These are phyloP conservation scores for Psix sp. DNA, from an alignment of 1,140 invertebrate species.

Conservation along the genomic window DNA sequence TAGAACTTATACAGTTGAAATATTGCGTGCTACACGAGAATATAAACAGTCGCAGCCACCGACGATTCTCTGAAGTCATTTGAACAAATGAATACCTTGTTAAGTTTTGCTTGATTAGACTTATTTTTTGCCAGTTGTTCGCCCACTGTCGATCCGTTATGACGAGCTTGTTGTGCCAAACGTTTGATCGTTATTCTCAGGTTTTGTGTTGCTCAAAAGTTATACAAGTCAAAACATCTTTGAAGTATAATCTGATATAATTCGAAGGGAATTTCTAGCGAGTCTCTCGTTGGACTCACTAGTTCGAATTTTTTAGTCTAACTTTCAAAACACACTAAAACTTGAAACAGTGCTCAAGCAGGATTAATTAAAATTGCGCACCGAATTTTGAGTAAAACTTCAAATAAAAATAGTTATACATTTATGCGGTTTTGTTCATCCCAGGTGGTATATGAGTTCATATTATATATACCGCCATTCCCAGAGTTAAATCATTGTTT, in stretches of 20 bases:
- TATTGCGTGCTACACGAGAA: slow-evolving; percentile 33
- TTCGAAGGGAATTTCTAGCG: no score
- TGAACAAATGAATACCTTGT: slow-evolving; percentile 38
- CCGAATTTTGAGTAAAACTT: slow-evolving; percentile 6
- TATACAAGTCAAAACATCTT: no score
- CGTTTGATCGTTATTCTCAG: no score
- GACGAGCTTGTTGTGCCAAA: slow-evolving; percentile 1
- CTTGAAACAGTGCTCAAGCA: neutral
- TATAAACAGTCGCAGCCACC: slow-evolving; percentile 29
- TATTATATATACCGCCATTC: no score
- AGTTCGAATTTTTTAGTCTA: neutral
- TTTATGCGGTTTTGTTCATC: slow-evolving; percentile 1
- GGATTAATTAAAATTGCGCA: neutral
- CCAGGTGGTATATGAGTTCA: neutral
- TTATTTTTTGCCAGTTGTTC: slow-evolving; percentile 7
- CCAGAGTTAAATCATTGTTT: no score
- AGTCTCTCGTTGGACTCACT: no score
- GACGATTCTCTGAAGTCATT: slow-evolving; percentile 36
- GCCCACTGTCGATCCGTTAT: slow-evolving; percentile 1
- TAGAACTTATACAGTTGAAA: slow-evolving; percentile 21
- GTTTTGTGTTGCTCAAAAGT: no score
- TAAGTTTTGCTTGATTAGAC: slow-evolving; percentile 30
- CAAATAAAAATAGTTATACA: slow-evolving; percentile 1
- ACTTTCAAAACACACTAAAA: neutral
- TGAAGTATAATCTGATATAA: no score